Evolutionary conservation across 92 coral and sea anemone genomes (phyloP), one percentile per base, ranked within the genome.

Genomic region (Scolanthus callimorphus): DNA sequence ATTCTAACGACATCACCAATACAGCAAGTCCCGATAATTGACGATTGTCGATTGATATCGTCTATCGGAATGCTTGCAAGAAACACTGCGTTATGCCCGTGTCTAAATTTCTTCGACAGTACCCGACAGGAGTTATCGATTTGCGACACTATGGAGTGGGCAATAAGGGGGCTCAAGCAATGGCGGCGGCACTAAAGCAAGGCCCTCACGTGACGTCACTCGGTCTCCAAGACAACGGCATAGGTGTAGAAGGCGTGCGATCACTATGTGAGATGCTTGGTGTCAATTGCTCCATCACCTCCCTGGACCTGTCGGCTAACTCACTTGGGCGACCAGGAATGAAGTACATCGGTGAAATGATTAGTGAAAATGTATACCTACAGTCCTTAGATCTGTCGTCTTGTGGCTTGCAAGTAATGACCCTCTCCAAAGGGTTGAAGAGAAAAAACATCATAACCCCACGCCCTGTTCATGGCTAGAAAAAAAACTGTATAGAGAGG

Each of bases 211-310:
- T 76, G 17, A 60, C 63, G 20, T 46, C 68, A 31, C 64, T 85
- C 39, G 72, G 64, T 59, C 78, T 80, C 34, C 88, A 75, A 38
- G 88, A 80, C 66, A 85, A 85, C 66, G 73, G 84, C 2, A 74
- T 85, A 11, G 17, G 57, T 15, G 80, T 73, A 26, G 37, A 45
- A 41, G 88, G 94, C 17, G 29, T 72, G 19, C 29, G 9, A 11
- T 59, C 57, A 25, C 69, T 85, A 12, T 76, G 85, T 20, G 62
- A 56, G 25, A 79, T 79, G 82, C 57, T 85, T 69, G 62, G 55
- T 31, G 39, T 39, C 12, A 85, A 85, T 30, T 31, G 46, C 20
- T 63, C 50, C 45, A 57, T 85, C 38, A 55, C 57, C 17, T 43
- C 57, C 30, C 77, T 85, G 30, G 84, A 85, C 46, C 44, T 80